Conservation (phyloP, 1,140 invertebrate species). For the Drosophila pachea region DNA sequence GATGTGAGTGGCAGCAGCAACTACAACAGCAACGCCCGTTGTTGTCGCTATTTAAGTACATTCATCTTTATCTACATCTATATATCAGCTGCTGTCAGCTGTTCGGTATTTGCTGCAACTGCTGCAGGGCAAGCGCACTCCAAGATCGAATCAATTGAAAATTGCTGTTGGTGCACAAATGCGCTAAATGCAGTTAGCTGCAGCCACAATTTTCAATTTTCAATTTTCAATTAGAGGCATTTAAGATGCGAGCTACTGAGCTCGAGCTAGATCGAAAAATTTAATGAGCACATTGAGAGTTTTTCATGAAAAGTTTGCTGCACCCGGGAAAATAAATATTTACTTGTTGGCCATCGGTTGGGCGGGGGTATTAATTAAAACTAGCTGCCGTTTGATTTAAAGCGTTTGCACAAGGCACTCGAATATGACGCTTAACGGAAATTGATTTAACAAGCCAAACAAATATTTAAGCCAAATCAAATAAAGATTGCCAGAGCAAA, state of each 20-base stretch:
- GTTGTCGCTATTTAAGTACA: conserved; percentile 10
- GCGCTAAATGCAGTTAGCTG: conserved; percentile 25
- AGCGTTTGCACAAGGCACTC: background rate
- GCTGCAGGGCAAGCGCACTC: background rate
- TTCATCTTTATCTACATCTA: conserved; percentile 18
- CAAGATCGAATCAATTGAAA: conserved; percentile 18
- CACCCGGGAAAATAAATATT: conserved; percentile 3
- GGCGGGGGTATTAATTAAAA: conserved; percentile 12
- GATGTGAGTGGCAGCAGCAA: conserved; percentile 23
- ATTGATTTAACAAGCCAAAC: conserved; percentile 14
- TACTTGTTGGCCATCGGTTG: conserved; percentile 4
- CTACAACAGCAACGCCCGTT: conserved; percentile 22
- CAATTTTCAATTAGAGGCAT: background rate
- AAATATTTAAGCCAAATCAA: conserved; percentile 12
- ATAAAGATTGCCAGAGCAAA: conserved; percentile 20
- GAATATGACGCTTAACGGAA: background rate
- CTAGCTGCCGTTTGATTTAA: no score
- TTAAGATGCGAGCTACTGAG: background rate
- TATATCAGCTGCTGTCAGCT: conserved; percentile 5
- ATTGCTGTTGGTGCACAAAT: conserved; percentile 13
- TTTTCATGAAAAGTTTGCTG: background rate
- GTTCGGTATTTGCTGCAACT: background rate
- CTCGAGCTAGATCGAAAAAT: background rate
- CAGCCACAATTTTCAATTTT: conserved; percentile 14
- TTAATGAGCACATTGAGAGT: background rate